phyloP scores from a whole-genome alignment of 2,888 invertebrate genomes.

The Ctena decussata region DNA sequence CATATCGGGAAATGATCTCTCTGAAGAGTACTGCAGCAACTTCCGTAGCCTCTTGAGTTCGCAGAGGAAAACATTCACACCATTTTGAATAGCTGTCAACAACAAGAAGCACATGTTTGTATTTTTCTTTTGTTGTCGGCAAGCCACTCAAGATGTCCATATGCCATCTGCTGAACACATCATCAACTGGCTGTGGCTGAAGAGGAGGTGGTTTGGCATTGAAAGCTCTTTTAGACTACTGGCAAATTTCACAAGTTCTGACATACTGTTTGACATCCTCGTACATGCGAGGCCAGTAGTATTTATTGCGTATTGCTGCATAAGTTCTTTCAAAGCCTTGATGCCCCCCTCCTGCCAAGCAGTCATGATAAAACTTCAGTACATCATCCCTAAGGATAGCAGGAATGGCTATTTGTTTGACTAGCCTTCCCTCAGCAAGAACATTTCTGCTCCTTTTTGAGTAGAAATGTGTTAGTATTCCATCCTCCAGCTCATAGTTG shows the following conservation, averaged over 20 bases:
- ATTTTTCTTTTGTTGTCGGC: conserved; percentile 46
- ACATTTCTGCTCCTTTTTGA: conserved; percentile 6
- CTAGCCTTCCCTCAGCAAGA: not conserved
- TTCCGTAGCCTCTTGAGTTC: conserved; percentile 35
- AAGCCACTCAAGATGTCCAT: conserved; percentile 57
- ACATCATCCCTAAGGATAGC: conserved; percentile 33
- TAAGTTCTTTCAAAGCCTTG: conserved; percentile 66
- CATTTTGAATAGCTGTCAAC: conserved; percentile 61
- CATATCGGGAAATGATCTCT: conserved; percentile 44
- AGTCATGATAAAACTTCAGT: conserved; percentile 54
- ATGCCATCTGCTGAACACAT: conserved; percentile 44
- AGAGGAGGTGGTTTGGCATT: conserved; percentile 44
- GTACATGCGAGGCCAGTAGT: conserved; percentile 68
- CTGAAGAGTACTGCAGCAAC: conserved; percentile 48
- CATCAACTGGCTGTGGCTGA: conserved; percentile 34
- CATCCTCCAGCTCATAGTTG: not conserved
- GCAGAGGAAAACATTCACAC: conserved; percentile 39
- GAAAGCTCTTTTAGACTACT: conserved; percentile 34
- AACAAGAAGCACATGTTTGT: conserved; percentile 54
- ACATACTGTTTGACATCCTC: conserved; percentile 42
- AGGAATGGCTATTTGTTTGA: conserved; percentile 26
- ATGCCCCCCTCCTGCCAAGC: conserved; percentile 51
- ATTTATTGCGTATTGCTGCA: conserved; percentile 45
- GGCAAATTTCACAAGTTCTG: conserved; percentile 52
- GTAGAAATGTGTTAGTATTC: not conserved